phyloP scores from a whole-genome alignment of 2,797 vertebrate species.

The Siniperca obscura region DNA sequence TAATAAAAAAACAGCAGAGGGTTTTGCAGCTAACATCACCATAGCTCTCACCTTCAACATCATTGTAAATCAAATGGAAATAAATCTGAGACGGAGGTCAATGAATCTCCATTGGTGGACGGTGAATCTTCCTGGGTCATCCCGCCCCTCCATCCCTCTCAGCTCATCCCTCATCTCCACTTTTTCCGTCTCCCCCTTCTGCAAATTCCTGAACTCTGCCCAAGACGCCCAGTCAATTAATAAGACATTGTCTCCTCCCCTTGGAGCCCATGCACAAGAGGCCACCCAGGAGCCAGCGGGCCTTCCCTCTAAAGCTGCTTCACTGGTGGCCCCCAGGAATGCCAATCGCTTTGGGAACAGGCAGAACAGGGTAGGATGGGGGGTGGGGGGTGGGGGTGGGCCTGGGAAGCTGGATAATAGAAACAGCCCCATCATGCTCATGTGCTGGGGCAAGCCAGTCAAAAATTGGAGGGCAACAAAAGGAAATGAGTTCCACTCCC shows the following conservation, averaged over 20 bases:
- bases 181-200: constrained; percentile 55
- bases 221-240: constrained; percentile 90
- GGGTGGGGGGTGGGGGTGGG: no score
- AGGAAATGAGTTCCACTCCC: constrained; percentile 76
- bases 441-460: constrained; percentile 78
- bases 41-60: neutral
- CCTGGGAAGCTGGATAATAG: constrained; percentile 78
- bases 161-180: constrained; percentile 71
- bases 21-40: neutral
- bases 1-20: neutral
- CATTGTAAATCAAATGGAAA: constrained; percentile 73
- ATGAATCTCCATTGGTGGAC: constrained; percentile 59
- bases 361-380: constrained; percentile 49
- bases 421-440: constrained; percentile 81
- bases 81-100: constrained; percentile 66
- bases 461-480: constrained; percentile 82
- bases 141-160: constrained; percentile 54
- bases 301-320: constrained; percentile 91
- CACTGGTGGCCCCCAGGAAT: constrained; percentile 98
- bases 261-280: constrained; percentile 81
- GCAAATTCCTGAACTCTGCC: constrained; percentile 85
- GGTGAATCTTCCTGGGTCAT: constrained; percentile 34
- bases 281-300: constrained; percentile 94
- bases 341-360: constrained; percentile 81
- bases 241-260: constrained; percentile 90